Evolutionary conservation across 2,797 vertebrate species (phyloP), one percentile per base, ranked within the genome.

Genomic region (Pseudotriccus pelzelni): DNA sequence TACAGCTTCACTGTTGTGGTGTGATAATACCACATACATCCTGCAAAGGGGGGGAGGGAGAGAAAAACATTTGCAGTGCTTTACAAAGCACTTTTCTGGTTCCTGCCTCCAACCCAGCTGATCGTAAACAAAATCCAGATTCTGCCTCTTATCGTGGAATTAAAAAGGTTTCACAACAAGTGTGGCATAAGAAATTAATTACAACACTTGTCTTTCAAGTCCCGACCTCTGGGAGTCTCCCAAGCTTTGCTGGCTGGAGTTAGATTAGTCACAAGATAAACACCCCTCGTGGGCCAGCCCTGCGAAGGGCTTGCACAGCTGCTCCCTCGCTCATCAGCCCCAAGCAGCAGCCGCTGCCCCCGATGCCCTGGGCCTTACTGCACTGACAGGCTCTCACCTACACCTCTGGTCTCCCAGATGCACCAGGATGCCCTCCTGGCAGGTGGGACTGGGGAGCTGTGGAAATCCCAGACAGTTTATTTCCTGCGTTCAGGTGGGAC

Each of bases 141-240:
- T 93, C 79, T 81, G 79, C 55, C 44, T 87, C 94, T 88, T 95
- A 96, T 92, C 91, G 17, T 0, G 7, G 87, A 95, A 94, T 90
- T 89, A 69, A 92, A 58, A 85, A 87, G 34, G 59, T 76, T 94
- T 91, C 87, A 84, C 89, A 95, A 91, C 85, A 92, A 89, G 63
- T 2, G 37, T 58, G 69, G 66, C 84, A 60, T 52, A 77, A 93
- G 85, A 92, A 91, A 93, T 84, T 86, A 87, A 89, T 89, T 86
- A 91, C 79, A 90, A 37, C 84, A 91, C 74, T 94, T 88, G 95
- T 73, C 87, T 96, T 91, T 96, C 67, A 75, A 91, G 84, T 91
- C 70, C 1, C 2, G 18, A 95, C 85, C 93, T 97, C 89, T 95
- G 93, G 89, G 92, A 96, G 77, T 27, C 85, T 93, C 93, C 94